Evolutionary conservation across 2,888 invertebrate genomes (phyloP).

Genomic region (Epicampocera succincta): DNA sequence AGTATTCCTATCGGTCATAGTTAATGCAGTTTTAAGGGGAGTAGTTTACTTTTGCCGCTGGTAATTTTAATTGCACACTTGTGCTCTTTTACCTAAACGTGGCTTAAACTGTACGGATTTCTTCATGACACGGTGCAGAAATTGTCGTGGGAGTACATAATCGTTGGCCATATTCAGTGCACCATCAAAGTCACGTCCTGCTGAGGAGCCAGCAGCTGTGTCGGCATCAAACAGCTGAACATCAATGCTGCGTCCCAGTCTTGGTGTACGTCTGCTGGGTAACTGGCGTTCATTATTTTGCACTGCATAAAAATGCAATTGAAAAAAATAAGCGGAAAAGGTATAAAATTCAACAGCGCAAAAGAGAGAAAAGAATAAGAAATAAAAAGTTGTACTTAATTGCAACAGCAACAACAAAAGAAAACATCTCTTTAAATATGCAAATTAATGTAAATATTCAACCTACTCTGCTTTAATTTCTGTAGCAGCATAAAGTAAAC

Average conservation of each 20-base stretch:
- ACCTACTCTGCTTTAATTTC: constrained; percentile 77
- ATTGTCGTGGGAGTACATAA: constrained; percentile 78
- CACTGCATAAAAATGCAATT: constrained; percentile 71
- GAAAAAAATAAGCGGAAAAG: constrained; percentile 8
- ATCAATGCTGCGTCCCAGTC: constrained; percentile 82
- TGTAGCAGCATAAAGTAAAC: constrained; percentile 77
- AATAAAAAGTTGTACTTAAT: constrained; percentile 17
- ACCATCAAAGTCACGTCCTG: constrained; percentile 53
- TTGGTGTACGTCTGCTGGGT: constrained; percentile 80
- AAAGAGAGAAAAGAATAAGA: not conserved
- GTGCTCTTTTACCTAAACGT: constrained; percentile 81
- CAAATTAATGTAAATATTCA: constrained; percentile 26
- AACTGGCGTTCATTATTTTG: constrained; percentile 75
- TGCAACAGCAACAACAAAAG: not conserved
- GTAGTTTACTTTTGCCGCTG: constrained; percentile 14
- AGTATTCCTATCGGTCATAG: constrained; percentile 3
- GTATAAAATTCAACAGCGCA: constrained; percentile 29
- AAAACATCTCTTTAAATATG: constrained; percentile 38
- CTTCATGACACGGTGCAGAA: constrained; percentile 82
- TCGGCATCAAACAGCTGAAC: constrained; percentile 74
- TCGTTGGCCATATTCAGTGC: constrained; percentile 68
- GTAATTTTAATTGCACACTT: constrained; percentile 69
- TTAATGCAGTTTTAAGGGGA: constrained; percentile 17
- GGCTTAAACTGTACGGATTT: constrained; percentile 82
- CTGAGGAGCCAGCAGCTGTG: constrained; percentile 31